Evolutionary conservation across 1,140 invertebrate genomes (phyloP), one percentile per base, ranked within the genome.

Genomic region (Zaprionus camerounensis): DNA sequence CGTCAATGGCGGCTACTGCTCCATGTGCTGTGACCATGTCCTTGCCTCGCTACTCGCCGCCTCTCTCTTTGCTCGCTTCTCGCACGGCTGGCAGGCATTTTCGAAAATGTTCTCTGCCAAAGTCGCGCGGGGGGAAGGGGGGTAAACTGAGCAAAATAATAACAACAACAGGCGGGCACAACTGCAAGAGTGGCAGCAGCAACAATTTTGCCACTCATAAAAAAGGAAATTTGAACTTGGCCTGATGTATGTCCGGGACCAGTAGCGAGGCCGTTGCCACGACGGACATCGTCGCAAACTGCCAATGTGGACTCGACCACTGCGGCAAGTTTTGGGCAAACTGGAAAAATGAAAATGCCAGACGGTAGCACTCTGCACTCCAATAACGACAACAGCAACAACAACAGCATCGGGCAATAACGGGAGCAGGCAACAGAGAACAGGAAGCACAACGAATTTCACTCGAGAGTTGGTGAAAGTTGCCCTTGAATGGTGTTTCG

Each of bases 221-320:
- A 81, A 87, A 85, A 81, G 84, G 84, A 87, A 84, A 87, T 88
- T 87, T 87, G 84, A 87, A 87, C 84, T 87, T 87, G 84, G 81
- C 81, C 83, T 85, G 84, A 88, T 88, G 84, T 84, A 88, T 88
- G 84, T 87, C 84, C 81, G 77, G 41, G n/a, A 17, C 41, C n/a
- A 17, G n/a, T 7, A 7, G 1, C 41, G n/a, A 17, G 41, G 41
- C 41, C n/a, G 5, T 12, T 36, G 12, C 68, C 68, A 57, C 78
- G 64, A 78, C 75, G 70, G 69, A 67, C 58, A 46, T 17, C 62
- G 44, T 49, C 44, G 44, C 64, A 76, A 77, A 83, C 84, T 78
- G 80, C 84, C 84, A 88, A 81, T 88, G 84, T 71, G 81, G 80
- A 75, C 41, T 46, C 83, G 77, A 83, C 83, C 83, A 87, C 70